Evolutionary conservation across 2,888 invertebrate species (phyloP).

Genomic region (Panzeria rudis): DNA sequence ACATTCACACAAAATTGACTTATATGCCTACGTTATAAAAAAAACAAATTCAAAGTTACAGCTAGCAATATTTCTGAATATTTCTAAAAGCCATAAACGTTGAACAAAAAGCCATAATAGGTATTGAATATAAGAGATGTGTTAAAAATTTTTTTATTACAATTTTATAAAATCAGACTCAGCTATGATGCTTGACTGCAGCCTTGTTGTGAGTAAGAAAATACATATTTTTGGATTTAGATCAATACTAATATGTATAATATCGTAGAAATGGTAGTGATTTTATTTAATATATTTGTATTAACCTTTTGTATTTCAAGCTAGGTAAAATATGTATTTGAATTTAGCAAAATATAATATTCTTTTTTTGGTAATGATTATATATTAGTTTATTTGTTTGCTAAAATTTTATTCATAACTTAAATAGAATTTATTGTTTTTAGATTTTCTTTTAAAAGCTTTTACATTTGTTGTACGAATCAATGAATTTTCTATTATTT

Average conservation of each 20-base stretch:
- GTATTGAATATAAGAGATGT: background rate
- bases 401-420: background rate
- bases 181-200: background rate
- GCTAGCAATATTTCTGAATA: background rate
- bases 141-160: background rate
- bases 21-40: background rate
- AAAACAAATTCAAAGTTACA: background rate
- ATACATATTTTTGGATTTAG: conserved; percentile 27
- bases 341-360: background rate
- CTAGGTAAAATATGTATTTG: background rate
- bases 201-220: background rate
- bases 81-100: conserved; percentile 18
- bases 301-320: too few species aligned
- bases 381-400: background rate
- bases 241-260: too few species aligned
- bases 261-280: too few species aligned
- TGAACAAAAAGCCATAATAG: conserved; percentile 12
- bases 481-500: background rate
- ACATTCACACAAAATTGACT: background rate
- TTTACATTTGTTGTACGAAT: background rate
- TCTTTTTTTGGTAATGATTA: background rate
- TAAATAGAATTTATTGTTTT: background rate
- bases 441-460: background rate
- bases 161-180: background rate
- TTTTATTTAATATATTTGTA: too few species aligned